Percentiles rank a stretch among this genome's conserved stretches.
phyloP scores from a whole-genome alignment of 2,113 vertebrate genomes.

The Rhinopithecus roxellana region DNA sequence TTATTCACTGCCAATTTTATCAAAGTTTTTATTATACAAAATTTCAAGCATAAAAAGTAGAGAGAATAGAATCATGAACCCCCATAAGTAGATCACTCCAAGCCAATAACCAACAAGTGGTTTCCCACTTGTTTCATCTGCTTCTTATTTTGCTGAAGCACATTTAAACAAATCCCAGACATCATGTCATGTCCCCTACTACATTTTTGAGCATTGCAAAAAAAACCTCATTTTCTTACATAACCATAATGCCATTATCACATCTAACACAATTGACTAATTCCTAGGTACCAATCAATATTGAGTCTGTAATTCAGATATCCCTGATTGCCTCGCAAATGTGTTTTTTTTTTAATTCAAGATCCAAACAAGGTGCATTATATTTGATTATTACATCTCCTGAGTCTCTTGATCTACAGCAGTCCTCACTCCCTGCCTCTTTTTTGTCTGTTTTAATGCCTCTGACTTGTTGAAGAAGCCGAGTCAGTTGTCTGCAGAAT shows the following conservation, averaged over 20 bases:
- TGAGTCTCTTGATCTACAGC: not conserved
- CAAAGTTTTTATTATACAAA: not conserved
- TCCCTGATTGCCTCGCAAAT: slow-evolving; percentile 7
- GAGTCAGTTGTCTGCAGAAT: not conserved
- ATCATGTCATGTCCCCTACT: not conserved
- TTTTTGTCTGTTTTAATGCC: not conserved
- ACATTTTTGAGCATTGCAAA: not conserved
- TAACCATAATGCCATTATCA: not conserved
- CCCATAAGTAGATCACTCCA: not conserved
- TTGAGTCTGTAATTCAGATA: slow-evolving; percentile 30
- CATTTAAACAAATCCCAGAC: not conserved
- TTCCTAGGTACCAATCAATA: not conserved
- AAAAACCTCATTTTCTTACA: not conserved
- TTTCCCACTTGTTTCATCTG: not conserved
- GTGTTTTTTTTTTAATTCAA: slow-evolving; percentile 6
- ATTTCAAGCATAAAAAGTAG: not conserved
- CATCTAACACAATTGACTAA: not conserved
- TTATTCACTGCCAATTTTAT: not conserved
- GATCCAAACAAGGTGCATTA: not conserved
- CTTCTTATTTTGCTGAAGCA: not conserved
- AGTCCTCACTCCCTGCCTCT: not conserved
- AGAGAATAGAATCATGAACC: not conserved
- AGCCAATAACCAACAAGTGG: not conserved
- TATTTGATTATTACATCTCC: not conserved
- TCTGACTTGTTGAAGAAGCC: slow-evolving; percentile 20